phyloP scores from a whole-genome alignment of 2,113 vertebrate genomes.

The Vulpes ferrilata region DNA sequence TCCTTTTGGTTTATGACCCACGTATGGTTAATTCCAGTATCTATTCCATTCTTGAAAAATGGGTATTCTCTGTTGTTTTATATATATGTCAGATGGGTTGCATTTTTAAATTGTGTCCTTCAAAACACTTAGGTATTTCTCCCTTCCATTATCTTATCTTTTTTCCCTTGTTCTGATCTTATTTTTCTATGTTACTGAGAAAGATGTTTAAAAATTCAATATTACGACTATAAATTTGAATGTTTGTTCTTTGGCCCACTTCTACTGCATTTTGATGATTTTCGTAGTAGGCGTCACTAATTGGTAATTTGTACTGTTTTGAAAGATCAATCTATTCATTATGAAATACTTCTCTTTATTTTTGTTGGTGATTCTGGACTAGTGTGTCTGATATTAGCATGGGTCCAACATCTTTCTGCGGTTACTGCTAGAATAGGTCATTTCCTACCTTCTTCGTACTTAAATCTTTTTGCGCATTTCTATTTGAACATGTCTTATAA shows the following conservation, averaged over 20 bases:
- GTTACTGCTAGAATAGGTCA: neutral
- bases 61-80: neutral
- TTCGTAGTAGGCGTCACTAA: neutral
- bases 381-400: neutral
- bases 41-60: neutral
- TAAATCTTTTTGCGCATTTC: neutral
- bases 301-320: neutral
- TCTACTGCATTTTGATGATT: neutral
- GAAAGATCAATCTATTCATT: neutral
- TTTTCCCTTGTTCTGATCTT: neutral
- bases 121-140: neutral
- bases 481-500: neutral
- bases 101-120: neutral
- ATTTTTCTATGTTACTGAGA: neutral
- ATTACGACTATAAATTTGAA: neutral
- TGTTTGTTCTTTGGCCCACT: neutral
- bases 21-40: neutral
- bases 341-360: neutral
- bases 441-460: neutral
- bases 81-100: neutral
- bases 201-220: neutral
- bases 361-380: neutral
- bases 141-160: fast-evolving
- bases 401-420: neutral
- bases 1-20: too few species aligned